A percentile compares a stretch with the other conserved stretches of the same genome.
phyloP scores from a whole-genome alignment of 2,888 invertebrate genomes.

The Euplexia lucipara region DNA sequence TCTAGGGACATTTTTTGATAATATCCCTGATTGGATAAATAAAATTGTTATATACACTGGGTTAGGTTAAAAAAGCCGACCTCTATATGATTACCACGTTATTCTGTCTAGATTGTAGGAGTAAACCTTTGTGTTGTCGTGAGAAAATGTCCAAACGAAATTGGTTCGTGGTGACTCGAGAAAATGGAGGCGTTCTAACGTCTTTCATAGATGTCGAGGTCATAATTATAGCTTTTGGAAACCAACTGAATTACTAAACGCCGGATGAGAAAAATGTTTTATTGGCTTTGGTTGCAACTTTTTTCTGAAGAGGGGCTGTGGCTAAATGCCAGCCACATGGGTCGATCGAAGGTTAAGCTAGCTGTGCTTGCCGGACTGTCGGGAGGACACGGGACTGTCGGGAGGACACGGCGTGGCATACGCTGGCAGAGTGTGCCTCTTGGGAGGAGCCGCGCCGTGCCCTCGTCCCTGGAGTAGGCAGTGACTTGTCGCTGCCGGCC shows the following conservation, averaged over 20 bases:
- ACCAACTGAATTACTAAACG: no score
- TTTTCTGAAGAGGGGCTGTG: no score
- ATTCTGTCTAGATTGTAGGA: slow-evolving; percentile 6
- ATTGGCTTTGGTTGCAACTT: neutral
- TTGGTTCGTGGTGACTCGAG: slow-evolving; percentile 21
- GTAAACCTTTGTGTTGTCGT: slow-evolving; percentile 11
- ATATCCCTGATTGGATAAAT: neutral
- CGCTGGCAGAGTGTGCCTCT: no score
- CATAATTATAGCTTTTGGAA: slow-evolving; percentile 11
- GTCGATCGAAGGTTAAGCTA: no score
- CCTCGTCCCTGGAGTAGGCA: no score
- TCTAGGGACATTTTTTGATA: no score
- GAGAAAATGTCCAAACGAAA: slow-evolving; percentile 25
- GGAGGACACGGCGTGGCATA: no score
- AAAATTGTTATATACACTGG: slow-evolving; percentile 4
- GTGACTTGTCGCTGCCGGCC: no score
- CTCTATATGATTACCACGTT: slow-evolving; percentile 3
- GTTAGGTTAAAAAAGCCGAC: neutral
- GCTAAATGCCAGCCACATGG: no score
- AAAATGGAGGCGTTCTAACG: slow-evolving; percentile 25
- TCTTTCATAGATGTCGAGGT: slow-evolving; percentile 11
- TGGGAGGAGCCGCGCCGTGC: no score
- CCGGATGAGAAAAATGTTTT: neutral
- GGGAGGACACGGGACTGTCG: no score
- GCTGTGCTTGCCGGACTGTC: no score